Base-by-base conservation (phyloP, 2,113 vertebrate genomes). In the Syngnathus scovelli region DNA sequence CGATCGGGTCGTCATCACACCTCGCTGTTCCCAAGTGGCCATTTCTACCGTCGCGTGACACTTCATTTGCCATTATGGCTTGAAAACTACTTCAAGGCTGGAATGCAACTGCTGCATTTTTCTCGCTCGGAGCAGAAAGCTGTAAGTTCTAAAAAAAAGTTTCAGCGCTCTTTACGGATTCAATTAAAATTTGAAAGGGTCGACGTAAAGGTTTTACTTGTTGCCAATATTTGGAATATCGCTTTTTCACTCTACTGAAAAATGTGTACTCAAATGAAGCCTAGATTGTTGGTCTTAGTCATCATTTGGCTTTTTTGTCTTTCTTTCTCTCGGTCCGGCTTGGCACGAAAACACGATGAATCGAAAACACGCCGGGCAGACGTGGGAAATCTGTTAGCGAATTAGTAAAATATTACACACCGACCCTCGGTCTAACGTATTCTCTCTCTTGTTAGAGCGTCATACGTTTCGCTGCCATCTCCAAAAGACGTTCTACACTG, bases 391-490 rank as follows among this genome's bases (percentile, higher is more conserved):
- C 55, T 76, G 75, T 64, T 71, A n/a, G 52, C 8, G 64, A 75
- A 60, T 16, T 52, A 64, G 63, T 69, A 36, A 58, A 58, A 58
- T 6, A 58, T 58, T 36, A 15, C 55, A 33, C 55, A 27, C 27
- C 55, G 55, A 58, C 55, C 55, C 55, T 7, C 5, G 27, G 27
- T 58, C 55, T 36, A 36, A 58, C 64, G 68, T 66, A 63, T 44
- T 56, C 70, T 55, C 61, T 69, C 46, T 55, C 71, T 80, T 76
- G 67, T 82, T 66, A 74, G 68, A 78, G 67, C 70, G 64, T 67
- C 75, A 82, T 75, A 72, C 68, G 76, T 80, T 82, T 83, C 61
- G 61, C 82, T 86, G 83, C 83, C 83, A 80, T 83, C 77, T 83
- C 67, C 10, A 76, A 77, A 82, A 77, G 76, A 76, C 81, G 41